phyloP scores from a whole-genome alignment of 2,888 invertebrate species.

The Pyrrhia umbra region DNA sequence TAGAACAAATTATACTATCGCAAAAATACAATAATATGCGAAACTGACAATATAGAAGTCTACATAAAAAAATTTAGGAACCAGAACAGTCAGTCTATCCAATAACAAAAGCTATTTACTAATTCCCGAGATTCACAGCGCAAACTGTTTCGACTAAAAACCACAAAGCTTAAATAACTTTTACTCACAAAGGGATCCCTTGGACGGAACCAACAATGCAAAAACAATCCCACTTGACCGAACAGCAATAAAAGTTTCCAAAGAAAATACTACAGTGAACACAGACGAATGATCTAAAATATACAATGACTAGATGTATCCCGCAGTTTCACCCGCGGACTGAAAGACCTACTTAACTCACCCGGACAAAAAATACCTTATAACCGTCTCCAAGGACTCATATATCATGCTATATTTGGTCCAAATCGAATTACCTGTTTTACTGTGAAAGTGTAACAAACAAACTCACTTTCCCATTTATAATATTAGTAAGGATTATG shows the following conservation, averaged over 20 bases:
- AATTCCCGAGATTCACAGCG: not conserved
- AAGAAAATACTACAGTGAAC: slow-evolving; percentile 41
- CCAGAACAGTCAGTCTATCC: not conserved
- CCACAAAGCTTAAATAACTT: not conserved
- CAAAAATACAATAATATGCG: not conserved
- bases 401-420: too few relatives aligned
- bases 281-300: slow-evolving; percentile 49
- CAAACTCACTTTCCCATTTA: not conserved
- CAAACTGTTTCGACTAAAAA: not conserved
- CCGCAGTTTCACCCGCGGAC: not conserved
- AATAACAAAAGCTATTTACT: not conserved
- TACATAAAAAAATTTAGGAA: not conserved
- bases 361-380: too few relatives aligned
- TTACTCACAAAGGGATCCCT: not conserved
- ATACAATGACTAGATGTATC: slow-evolving; percentile 31
- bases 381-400: too few relatives aligned
- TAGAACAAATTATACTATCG: too few relatives aligned
- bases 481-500: slow-evolving; percentile 8
- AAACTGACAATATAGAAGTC: not conserved
- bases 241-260: slow-evolving; percentile 23
- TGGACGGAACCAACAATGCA: slow-evolving; percentile 30
- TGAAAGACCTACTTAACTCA: too few relatives aligned
- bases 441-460: not conserved
- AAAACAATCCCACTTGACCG: slow-evolving; percentile 26
- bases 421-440: too few relatives aligned